These are phyloP conservation scores for Tinea trinotella DNA, from an alignment of 2,888 invertebrate species.

Conservation along the genomic window DNA sequence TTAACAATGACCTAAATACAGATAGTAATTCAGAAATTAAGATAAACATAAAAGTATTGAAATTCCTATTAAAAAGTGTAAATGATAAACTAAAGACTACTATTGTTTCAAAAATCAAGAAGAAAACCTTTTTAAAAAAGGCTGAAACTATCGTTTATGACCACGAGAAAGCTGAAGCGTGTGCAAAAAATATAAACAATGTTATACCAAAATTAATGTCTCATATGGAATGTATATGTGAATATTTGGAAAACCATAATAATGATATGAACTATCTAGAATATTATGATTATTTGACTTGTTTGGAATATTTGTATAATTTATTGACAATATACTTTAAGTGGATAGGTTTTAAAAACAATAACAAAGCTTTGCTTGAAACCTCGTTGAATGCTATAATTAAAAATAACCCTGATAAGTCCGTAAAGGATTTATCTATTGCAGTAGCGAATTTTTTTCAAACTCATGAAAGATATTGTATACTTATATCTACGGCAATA, in stretches of 20 bases:
- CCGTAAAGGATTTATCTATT: conserved; percentile 31
- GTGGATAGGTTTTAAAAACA: conserved; percentile 75
- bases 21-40: conserved; percentile 33
- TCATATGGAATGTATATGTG: conserved; percentile 40
- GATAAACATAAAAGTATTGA: conserved; percentile 43
- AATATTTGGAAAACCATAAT: conserved; percentile 37
- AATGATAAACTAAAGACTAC: conserved; percentile 41
- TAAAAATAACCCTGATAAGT: too few relatives aligned
- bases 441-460: conserved; percentile 51
- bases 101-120: conserved; percentile 52
- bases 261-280: conserved; percentile 32
- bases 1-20: conserved; percentile 41
- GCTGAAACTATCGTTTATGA: conserved; percentile 40
- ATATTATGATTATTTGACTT: conserved; percentile 45
- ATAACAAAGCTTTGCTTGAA: conserved; percentile 28
- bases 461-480: conserved; percentile 61
- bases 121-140: conserved; percentile 47
- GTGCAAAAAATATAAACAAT: conserved; percentile 39
- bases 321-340: conserved; percentile 73
- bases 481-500: conserved; percentile 69
- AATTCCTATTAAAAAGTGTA: conserved; percentile 42
- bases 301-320: conserved; percentile 68
- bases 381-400: not conserved
- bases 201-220: conserved; percentile 45
- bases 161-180: conserved; percentile 43